Evolutionary conservation across 2,888 invertebrate genomes (phyloP).

Genomic region (Protophormia terraenovae): DNA sequence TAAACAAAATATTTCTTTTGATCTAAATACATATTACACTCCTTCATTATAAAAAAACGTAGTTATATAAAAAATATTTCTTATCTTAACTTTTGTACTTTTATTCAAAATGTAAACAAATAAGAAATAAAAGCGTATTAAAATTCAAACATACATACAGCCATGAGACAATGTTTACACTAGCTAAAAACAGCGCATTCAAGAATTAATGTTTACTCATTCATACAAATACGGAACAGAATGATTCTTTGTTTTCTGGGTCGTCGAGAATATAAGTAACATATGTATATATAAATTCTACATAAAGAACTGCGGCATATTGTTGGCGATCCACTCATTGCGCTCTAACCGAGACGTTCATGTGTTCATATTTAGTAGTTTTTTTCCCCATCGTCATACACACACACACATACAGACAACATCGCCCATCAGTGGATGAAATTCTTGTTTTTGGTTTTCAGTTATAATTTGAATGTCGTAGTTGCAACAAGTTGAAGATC

Average conservation of each 20-base stretch:
- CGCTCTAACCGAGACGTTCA: neutral
- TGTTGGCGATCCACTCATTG: slow-evolving; percentile 22
- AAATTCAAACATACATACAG: too few relatives aligned
- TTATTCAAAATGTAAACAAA: neutral
- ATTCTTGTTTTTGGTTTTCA: slow-evolving; percentile 56
- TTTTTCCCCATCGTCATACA: neutral
- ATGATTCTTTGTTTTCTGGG: slow-evolving; percentile 2
- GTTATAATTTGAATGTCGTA: slow-evolving; percentile 60
- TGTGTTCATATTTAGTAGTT: neutral
- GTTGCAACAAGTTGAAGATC: slow-evolving; percentile 67
- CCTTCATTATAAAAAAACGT: neutral
- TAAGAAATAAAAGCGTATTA: neutral
- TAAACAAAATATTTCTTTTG: neutral
- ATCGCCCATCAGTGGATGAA: slow-evolving; percentile 24
- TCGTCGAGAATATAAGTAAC: neutral
- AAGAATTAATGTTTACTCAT: neutral
- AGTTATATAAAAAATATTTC: neutral
- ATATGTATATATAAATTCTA: neutral
- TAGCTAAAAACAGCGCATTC: neutral
- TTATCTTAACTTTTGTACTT: neutral
- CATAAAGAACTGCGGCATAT: neutral
- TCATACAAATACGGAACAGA: neutral
- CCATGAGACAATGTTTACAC: neutral
- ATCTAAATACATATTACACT: neutral
- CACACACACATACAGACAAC: neutral